These are phyloP conservation scores for Motacilla tschutschensis DNA, from an alignment of 2,113 vertebrate genomes.

Conservation along the genomic window DNA sequence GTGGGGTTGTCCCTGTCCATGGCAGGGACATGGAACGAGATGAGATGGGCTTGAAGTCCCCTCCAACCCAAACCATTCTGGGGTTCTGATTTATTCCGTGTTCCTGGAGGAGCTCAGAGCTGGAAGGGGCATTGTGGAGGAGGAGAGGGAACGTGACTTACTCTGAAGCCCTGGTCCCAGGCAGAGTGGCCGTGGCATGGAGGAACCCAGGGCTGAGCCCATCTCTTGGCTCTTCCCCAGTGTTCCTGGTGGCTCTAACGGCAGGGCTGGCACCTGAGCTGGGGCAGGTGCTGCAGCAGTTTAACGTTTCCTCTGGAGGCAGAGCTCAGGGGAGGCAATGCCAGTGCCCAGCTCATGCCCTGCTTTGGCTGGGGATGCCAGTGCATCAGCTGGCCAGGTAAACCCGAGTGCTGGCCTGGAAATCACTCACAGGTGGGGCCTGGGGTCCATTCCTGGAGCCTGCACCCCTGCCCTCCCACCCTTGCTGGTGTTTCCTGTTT, in stretches of 20 bases:
- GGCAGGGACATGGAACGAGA: background rate
- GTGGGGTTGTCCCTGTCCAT: accelerated
- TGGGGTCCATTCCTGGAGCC: background rate
- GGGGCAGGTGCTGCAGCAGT: background rate
- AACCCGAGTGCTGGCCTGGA: accelerated
- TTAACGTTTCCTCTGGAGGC: background rate
- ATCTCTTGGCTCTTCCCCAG: background rate
- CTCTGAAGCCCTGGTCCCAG: too few species aligned
- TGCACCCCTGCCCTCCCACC: accelerated
- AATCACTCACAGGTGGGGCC: accelerated
- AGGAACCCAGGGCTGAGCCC: background rate
- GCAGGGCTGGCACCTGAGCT: background rate
- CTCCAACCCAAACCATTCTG: background rate
- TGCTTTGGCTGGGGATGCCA: accelerated
- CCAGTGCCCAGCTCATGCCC: accelerated
- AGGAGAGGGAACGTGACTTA: accelerated
- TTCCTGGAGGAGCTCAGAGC: background rate
- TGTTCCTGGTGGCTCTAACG: background rate
- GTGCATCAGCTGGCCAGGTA: background rate
- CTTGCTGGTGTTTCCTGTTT: background rate
- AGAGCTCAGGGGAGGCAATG: background rate
- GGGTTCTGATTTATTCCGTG: accelerated
- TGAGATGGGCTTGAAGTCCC: background rate
- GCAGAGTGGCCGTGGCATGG: accelerated
- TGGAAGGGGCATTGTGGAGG: background rate